Percentiles rank a stretch among this genome's conserved stretches.
These are phyloP conservation scores for Rhizoglyphus robini DNA, from an alignment of 1,140 invertebrate species.

Conservation along the genomic window DNA sequence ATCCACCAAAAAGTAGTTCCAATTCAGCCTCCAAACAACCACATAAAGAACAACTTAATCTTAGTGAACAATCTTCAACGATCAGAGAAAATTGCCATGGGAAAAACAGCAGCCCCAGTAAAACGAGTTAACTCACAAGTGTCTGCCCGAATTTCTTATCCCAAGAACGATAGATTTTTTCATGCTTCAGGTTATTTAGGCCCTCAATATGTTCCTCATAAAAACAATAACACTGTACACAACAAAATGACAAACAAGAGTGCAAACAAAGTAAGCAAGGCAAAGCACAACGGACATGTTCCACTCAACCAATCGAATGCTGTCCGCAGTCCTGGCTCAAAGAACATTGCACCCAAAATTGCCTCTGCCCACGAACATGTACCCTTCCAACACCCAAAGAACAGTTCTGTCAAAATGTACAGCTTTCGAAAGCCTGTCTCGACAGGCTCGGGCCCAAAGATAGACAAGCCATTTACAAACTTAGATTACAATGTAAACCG, in stretches of 20 bases:
- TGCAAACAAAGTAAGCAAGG: neutral
- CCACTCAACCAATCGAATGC: neutral
- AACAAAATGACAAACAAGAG: neutral
- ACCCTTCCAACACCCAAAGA: neutral
- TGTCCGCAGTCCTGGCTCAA: neutral
- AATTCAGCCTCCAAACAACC: neutral
- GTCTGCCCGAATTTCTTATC: neutral
- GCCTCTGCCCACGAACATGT: neutral
- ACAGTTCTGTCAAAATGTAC: neutral
- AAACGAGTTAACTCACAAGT: slow-evolving; percentile 6
- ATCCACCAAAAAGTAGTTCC: neutral
- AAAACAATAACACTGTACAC: neutral
- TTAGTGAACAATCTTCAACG: neutral
- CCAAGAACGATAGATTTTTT: neutral
- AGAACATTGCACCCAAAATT: neutral
- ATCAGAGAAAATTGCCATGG: neutral
- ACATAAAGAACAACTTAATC: neutral
- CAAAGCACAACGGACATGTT: neutral
- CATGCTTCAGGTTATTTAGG: neutral
- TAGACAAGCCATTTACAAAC: no score
- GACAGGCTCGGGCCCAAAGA: no score
- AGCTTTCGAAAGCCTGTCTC: neutral
- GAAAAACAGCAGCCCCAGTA: neutral
- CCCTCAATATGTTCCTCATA: neutral
- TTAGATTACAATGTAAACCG: no score